A percentile compares a stretch with the other conserved stretches of the same genome.
phyloP scores from a whole-genome alignment of 53 echinoderm and acorn worm species.

The Holothuria leucospilota region DNA sequence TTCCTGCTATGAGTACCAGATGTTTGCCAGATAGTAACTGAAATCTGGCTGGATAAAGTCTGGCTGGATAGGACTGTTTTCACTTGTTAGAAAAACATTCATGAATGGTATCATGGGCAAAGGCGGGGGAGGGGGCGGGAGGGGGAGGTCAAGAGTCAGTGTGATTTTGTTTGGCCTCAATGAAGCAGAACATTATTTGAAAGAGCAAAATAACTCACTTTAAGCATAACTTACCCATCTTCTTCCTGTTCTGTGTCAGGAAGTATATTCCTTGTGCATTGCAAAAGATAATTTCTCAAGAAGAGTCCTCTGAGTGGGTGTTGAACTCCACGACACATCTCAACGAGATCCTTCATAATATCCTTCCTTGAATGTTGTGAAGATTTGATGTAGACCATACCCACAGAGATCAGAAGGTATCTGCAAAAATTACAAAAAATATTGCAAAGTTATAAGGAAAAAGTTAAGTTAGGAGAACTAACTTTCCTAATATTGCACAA shows the following conservation, averaged over 20 bases:
- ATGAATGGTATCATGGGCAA: no score
- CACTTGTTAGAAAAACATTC: no score
- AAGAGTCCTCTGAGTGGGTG: slow-evolving; percentile 92
- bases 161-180: no score
- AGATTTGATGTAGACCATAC: slow-evolving; percentile 97
- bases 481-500: neutral
- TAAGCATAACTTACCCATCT: slow-evolving; percentile 10
- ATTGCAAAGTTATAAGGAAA: neutral
- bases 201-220: neutral
- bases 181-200: no score
- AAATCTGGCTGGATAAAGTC: no score
- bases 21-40: no score
- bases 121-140: no score
- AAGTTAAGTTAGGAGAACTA: neutral
- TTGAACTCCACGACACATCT: slow-evolving; percentile 99
- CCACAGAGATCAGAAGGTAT: slow-evolving; percentile 92
- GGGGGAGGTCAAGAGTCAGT: no score
- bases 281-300: slow-evolving; percentile 93
- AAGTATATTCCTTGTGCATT: slow-evolving; percentile 92
- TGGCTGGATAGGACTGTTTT: no score
- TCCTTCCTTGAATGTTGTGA: slow-evolving; percentile 90
- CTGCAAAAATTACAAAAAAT: slow-evolving; percentile 49
- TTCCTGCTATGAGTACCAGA: no score
- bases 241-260: slow-evolving; percentile 84
- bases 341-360: slow-evolving; percentile 97